Conservation (phyloP, 2,113 vertebrate species). For the Mus spicilegus region DNA sequence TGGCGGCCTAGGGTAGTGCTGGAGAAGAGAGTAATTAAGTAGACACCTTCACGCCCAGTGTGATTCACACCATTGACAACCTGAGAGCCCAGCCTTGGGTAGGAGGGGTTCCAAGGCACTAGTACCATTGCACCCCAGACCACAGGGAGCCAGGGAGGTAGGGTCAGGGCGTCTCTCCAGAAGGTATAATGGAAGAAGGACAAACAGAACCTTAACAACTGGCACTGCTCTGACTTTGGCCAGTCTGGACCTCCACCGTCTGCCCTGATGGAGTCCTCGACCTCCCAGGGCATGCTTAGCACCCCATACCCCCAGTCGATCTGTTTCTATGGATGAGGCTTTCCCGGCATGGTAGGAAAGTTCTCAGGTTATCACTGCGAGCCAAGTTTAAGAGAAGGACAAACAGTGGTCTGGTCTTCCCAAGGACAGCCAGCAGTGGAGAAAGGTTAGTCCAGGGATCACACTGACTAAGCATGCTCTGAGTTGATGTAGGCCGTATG, state of each 20-base stretch:
- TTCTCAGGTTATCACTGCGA: not conserved
- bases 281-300: not conserved
- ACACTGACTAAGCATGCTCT: not conserved
- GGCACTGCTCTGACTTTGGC: not conserved
- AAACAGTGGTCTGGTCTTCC: not conserved
- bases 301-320: not conserved
- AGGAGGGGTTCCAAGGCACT: not conserved
- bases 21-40: not conserved
- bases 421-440: not conserved
- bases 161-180: not conserved
- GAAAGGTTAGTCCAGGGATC: rapidly evolving
- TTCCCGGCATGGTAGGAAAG: not conserved
- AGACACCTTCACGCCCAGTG: not conserved
- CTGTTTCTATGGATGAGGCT: not conserved
- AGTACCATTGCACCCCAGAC: not conserved
- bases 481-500: not conserved
- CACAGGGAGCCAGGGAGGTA: not conserved
- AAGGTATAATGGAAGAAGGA: not conserved
- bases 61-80: not conserved
- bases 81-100: not conserved
- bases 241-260: not conserved
- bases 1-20: not conserved
- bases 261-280: not conserved
- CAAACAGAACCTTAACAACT: not conserved
- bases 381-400: not conserved